Evolutionary conservation across 1,140 invertebrate genomes (phyloP).

Genomic region (Drosophila sucinea): DNA sequence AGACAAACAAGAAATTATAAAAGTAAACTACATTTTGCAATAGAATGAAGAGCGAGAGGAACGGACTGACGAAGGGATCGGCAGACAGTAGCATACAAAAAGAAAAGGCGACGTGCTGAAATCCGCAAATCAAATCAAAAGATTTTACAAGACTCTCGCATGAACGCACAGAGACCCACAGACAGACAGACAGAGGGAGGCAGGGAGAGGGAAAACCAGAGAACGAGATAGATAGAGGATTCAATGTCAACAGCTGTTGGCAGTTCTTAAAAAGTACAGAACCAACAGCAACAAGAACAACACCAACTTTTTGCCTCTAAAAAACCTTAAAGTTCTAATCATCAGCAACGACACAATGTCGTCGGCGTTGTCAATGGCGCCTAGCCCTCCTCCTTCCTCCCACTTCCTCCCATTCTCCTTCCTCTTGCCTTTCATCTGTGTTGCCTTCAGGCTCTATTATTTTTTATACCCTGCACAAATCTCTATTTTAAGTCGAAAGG

Average conservation of each 20-base stretch:
- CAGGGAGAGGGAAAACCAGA: neutral
- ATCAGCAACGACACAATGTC: conserved; percentile 27
- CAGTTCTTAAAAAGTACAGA: conserved; percentile 57
- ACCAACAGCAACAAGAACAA: conserved; percentile 18
- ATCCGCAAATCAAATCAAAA: conserved; percentile 77
- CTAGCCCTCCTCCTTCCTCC: too few species aligned
- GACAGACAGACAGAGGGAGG: neutral
- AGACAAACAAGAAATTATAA: conserved; percentile 73
- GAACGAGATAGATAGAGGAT: conserved; percentile 32
- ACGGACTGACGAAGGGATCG: neutral
- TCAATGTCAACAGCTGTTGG: conserved; percentile 78
- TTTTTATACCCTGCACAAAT: conserved; percentile 4
- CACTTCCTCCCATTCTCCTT: neutral
- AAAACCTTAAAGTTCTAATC: conserved; percentile 66
- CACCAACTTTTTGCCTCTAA: conserved; percentile 35
- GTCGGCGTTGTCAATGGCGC: conserved; percentile 15
- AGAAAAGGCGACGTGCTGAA: conserved; percentile 57
- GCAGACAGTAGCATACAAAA: neutral
- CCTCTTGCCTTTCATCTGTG: conserved; percentile 40
- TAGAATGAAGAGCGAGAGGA: neutral
- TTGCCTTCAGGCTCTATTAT: conserved; percentile 7
- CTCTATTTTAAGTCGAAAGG: neutral
- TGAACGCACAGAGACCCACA: conserved; percentile 37
- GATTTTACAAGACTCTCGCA: conserved; percentile 70
- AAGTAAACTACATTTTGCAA: conserved; percentile 47